Percentiles rank a stretch among this genome's conserved stretches.
phyloP scores from a whole-genome alignment of 2,797 vertebrate genomes.

The Eulemur rubriventer region DNA sequence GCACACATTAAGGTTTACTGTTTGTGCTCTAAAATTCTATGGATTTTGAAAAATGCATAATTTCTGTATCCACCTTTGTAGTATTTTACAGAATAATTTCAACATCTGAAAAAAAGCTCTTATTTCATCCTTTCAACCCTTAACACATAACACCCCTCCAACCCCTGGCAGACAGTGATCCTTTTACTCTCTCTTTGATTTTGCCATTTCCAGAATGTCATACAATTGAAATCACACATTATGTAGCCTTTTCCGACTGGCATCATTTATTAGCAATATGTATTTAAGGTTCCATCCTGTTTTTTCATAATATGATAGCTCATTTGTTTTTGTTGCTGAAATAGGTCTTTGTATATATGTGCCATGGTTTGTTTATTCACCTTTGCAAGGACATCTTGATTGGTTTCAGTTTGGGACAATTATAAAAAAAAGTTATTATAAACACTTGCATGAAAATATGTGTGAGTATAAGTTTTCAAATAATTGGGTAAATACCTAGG shows the following conservation, averaged over 20 bases:
- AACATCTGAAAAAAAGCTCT: neutral
- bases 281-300: neutral
- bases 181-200: neutral
- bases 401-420: neutral
- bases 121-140: neutral
- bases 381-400: neutral
- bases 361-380: neutral
- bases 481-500: neutral
- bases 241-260: neutral
- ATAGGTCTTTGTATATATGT: neutral
- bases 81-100: neutral
- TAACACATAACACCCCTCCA: neutral
- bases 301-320: neutral
- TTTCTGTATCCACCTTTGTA: neutral
- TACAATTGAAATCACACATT: neutral
- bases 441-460: neutral
- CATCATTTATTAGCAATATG: neutral
- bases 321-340: neutral
- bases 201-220: neutral
- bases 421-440: neutral
- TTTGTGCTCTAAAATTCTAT: neutral
- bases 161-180: neutral
- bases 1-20: neutral
- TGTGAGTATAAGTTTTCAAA: neutral
- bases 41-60: neutral